phyloP scores from a whole-genome alignment of 2,888 invertebrate genomes.

The Coecobrya sp. region DNA sequence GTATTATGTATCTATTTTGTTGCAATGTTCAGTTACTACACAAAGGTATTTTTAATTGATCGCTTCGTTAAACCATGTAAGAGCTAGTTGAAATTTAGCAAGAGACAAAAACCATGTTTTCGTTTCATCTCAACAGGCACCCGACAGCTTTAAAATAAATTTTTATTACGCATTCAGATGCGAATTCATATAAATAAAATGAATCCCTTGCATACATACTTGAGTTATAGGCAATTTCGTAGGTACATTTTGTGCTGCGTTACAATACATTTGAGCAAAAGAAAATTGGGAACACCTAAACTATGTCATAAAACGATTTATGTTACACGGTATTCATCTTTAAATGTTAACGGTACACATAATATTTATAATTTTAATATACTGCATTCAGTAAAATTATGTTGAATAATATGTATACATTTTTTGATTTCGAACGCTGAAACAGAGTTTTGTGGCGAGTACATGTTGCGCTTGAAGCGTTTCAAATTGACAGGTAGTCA shows the following conservation, averaged over 20 bases:
- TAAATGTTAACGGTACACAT: too few species aligned
- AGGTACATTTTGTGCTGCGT: neutral
- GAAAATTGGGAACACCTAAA: neutral
- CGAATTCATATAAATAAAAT: neutral
- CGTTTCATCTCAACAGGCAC: slow-evolving; percentile 50
- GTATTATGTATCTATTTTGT: neutral
- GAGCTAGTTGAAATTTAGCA: neutral
- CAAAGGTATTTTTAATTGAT: too few species aligned
- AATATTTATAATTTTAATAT: too few species aligned
- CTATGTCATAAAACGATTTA: neutral
- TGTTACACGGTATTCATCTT: too few species aligned
- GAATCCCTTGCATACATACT: too few species aligned
- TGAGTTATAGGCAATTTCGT: neutral
- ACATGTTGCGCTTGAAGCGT: slow-evolving; percentile 61
- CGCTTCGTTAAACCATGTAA: slow-evolving; percentile 35
- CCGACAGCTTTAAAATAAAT: slow-evolving; percentile 6
- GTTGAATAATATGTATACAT: too few species aligned
- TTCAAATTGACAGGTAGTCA: slow-evolving; percentile 63
- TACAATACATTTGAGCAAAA: neutral
- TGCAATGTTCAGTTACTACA: too few species aligned
- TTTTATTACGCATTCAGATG: neutral
- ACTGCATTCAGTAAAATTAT: too few species aligned
- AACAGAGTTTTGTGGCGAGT: too few species aligned
- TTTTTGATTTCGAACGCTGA: too few species aligned
- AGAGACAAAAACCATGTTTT: slow-evolving; percentile 49